phyloP scores from a whole-genome alignment of 2,113 vertebrate species.

The Neogobius melanostomus region DNA sequence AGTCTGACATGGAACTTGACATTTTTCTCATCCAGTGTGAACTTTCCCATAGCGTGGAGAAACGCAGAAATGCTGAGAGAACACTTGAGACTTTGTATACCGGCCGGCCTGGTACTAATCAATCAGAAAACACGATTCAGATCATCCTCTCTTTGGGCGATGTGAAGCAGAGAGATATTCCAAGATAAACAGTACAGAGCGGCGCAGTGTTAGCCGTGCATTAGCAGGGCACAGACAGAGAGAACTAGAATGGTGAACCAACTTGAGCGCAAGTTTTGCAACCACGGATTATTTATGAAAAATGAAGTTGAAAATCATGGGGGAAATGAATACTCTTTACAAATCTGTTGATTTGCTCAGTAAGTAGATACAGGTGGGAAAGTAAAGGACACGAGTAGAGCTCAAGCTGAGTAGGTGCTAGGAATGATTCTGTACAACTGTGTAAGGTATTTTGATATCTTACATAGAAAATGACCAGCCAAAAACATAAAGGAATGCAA shows the following conservation, averaged over 20 bases:
- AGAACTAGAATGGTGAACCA: slow-evolving; percentile 13
- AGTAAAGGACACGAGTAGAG: slow-evolving; percentile 16
- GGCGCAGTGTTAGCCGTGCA: slow-evolving; percentile 18
- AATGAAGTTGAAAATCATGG: slow-evolving; percentile 57
- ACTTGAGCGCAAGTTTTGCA: slow-evolving; percentile 28
- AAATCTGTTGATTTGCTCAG: slow-evolving; percentile 58
- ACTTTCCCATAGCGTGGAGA: slow-evolving; percentile 57
- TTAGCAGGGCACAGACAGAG: slow-evolving; percentile 23
- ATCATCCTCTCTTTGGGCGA: slow-evolving; percentile 27
- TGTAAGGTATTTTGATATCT: slow-evolving; percentile 9
- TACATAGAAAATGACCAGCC: neutral
- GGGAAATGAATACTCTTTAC: slow-evolving; percentile 41
- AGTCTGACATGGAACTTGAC: slow-evolving; percentile 43
- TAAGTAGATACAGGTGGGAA: slow-evolving; percentile 47
- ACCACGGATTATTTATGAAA: slow-evolving; percentile 17
- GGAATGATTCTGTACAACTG: no score
- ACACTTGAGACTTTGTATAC: slow-evolving; percentile 48
- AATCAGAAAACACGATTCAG: slow-evolving; percentile 44
- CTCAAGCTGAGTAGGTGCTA: no score
- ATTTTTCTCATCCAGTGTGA: slow-evolving; percentile 49
- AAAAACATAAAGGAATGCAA: slow-evolving; percentile 15
- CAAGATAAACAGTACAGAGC: neutral
- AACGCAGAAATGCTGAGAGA: slow-evolving; percentile 58
- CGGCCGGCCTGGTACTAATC: slow-evolving; percentile 51
- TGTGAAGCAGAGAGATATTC: slow-evolving; percentile 24